These are phyloP conservation scores for Rhynchotus rufescens DNA, from an alignment of 2,797 vertebrate species.

Conservation along the genomic window DNA sequence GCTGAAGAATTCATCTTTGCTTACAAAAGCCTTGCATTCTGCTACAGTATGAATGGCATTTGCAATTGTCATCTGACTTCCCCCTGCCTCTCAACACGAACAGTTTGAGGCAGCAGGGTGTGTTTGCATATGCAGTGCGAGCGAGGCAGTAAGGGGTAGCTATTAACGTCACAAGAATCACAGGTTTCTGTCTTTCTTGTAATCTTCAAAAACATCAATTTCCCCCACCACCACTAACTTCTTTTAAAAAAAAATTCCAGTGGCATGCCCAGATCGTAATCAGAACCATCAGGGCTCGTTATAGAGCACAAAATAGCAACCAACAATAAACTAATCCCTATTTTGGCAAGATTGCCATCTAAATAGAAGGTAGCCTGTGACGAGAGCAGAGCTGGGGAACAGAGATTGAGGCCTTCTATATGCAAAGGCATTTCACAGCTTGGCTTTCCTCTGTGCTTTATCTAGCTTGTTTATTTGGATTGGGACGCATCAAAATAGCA, in stretches of 20 bases:
- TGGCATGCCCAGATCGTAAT: neutral
- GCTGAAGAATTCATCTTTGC: neutral
- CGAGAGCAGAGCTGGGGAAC: neutral
- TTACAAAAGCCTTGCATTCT: neutral
- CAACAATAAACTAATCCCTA: neutral
- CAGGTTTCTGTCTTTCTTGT: neutral
- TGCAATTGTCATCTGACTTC: neutral
- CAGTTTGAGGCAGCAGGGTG: neutral
- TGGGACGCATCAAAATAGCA: slow-evolving; percentile 38
- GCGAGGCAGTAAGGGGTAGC: neutral
- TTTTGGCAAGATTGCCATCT: neutral
- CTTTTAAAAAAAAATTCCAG: neutral
- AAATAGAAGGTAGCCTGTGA: neutral
- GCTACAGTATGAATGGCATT: neutral
- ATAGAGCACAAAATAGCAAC: neutral
- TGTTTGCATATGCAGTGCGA: neutral
- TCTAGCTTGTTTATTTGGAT: slow-evolving; percentile 44
- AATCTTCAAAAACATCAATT: neutral
- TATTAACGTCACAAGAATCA: neutral
- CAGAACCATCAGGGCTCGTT: neutral
- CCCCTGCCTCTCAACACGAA: neutral
- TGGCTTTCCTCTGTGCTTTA: slow-evolving; percentile 16
- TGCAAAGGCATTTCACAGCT: neutral
- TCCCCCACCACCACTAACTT: neutral
- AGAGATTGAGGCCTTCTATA: neutral